These are phyloP conservation scores for Mesocentrotus franciscanus DNA, from an alignment of 53 echinoderm and acorn worm genomes.

Conservation along the genomic window DNA sequence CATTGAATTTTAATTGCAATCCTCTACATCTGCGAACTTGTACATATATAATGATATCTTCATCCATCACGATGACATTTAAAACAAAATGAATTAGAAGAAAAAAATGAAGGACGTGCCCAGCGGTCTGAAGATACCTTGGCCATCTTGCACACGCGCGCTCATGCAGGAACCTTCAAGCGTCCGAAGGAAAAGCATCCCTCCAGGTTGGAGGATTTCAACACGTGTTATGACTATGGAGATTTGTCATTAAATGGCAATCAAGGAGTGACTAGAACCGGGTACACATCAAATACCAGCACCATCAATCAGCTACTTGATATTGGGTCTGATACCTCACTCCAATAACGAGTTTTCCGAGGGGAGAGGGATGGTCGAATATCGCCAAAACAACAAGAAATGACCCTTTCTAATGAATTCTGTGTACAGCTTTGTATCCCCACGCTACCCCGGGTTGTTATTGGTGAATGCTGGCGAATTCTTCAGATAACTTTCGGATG, in stretches of 20 bases:
- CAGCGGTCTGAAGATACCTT: not conserved
- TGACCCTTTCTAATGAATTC: not conserved
- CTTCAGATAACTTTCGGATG: not conserved
- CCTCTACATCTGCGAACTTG: not conserved
- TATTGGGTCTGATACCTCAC: slow-evolving; percentile 22
- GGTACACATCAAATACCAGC: slow-evolving; percentile 17
- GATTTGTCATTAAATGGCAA: slow-evolving; percentile 62
- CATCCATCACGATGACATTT: not conserved
- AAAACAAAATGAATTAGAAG: not conserved
- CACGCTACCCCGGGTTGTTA: not conserved
- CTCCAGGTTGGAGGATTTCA: slow-evolving; percentile 5
- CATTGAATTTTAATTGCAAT: not conserved
- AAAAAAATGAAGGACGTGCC: not conserved
- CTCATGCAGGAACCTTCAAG: not conserved
- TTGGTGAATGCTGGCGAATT: not conserved
- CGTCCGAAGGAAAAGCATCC: not conserved
- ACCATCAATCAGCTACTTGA: slow-evolving; percentile 15
- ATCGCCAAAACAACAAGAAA: slow-evolving; percentile 2
- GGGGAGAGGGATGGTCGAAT: slow-evolving; percentile 15
- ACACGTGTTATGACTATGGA: slow-evolving; percentile 54
- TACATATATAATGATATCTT: not conserved
- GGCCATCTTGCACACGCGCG: not conserved
- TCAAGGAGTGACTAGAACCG: slow-evolving; percentile 27
- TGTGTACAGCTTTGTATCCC: not conserved
- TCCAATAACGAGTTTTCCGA: slow-evolving; percentile 34